phyloP scores from a whole-genome alignment of 2,113 vertebrate species.

The Vidua chalybeata region DNA sequence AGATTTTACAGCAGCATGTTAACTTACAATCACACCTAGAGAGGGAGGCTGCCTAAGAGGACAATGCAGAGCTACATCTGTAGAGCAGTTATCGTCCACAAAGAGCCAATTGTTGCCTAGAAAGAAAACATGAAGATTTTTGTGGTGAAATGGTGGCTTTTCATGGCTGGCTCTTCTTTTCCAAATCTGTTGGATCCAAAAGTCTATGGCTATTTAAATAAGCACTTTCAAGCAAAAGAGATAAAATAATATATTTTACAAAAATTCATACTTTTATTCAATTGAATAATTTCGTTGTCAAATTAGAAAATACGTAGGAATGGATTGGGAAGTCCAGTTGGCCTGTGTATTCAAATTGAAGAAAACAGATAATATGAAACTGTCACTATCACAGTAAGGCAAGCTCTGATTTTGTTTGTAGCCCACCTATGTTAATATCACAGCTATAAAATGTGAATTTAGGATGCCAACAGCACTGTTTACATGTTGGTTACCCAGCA shows the following conservation, averaged over 20 bases:
- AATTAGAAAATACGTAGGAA: neutral
- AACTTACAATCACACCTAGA: neutral
- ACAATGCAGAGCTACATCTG: neutral
- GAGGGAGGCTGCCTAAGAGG: neutral
- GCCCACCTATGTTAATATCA: neutral
- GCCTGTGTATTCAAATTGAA: neutral
- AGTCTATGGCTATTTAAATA: neutral
- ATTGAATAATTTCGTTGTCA: neutral
- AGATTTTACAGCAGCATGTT: neutral
- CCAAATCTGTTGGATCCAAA: neutral
- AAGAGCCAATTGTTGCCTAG: neutral
- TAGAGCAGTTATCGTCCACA: neutral
- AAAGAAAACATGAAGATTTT: neutral
- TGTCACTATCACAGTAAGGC: neutral
- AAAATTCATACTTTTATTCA: neutral
- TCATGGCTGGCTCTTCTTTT: neutral
- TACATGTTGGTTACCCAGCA: neutral
- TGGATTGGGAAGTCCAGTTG: neutral
- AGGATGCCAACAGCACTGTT: neutral
- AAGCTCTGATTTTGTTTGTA: neutral
- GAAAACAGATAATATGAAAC: neutral
- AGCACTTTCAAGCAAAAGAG: neutral
- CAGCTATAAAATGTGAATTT: neutral
- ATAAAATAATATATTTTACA: neutral
- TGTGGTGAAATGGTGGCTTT: neutral